A percentile compares a stretch with the other conserved stretches of the same genome.
Conservation (phyloP, 1,140 invertebrate genomes). For the Ptiloglossa arizonensis region DNA sequence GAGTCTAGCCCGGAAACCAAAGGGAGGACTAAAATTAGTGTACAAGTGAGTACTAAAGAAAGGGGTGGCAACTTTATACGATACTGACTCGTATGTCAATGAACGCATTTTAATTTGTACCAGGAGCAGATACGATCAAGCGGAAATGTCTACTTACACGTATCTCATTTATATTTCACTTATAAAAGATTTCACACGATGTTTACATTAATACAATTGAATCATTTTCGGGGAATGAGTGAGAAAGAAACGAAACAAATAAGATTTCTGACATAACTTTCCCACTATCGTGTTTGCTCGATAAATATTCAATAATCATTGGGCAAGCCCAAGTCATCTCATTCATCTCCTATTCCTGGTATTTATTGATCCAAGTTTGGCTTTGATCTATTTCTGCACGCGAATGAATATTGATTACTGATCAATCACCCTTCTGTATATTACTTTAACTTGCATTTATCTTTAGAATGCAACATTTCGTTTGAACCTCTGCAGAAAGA, state of each 20-base stretch:
- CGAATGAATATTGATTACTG: background rate
- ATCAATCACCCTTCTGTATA: background rate
- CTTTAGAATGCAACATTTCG: no score
- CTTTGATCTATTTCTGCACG: slow-evolving; percentile 12
- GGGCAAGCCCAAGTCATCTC: background rate
- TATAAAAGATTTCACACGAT: background rate
- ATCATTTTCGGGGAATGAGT: background rate
- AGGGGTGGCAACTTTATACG: no score
- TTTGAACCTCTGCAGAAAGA: no score
- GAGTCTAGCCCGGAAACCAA: no score
- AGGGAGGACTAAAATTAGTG: no score
- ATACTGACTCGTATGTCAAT: background rate
- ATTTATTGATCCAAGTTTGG: slow-evolving; percentile 17
- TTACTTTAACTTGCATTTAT: background rate
- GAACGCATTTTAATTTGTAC: background rate
- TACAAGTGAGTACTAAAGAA: no score
- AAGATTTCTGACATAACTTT: background rate
- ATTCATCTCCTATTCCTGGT: no score
- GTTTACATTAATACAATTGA: no score
- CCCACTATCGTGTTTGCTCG: background rate
- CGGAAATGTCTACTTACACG: background rate
- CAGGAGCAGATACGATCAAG: background rate
- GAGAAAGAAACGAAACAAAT: background rate
- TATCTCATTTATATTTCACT: background rate
- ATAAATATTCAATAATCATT: slow-evolving; percentile 1